These are phyloP conservation scores for Cryptops parisi DNA, from an alignment of 2,888 invertebrate species.

Conservation along the genomic window DNA sequence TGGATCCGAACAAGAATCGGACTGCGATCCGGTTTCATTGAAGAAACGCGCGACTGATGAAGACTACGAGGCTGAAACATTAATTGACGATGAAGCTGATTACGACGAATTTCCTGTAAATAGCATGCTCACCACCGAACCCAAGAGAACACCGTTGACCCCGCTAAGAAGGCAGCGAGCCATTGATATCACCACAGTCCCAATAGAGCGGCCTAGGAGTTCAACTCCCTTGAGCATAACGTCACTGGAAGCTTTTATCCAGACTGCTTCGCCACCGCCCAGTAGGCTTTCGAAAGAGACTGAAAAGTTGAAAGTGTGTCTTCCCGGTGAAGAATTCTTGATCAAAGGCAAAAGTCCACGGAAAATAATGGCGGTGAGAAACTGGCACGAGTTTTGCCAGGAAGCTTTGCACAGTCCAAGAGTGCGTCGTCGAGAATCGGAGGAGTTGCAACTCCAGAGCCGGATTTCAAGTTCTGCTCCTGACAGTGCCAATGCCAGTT, in stretches of 20 bases:
- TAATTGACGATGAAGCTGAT: slow-evolving; percentile 16
- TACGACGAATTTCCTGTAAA: slow-evolving; percentile 13
- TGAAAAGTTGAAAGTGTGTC: slow-evolving; percentile 15
- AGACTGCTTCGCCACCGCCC: slow-evolving; percentile 9
- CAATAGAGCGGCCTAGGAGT: slow-evolving; percentile 17
- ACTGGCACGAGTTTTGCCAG: slow-evolving; percentile 34
- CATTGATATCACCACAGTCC: slow-evolving; percentile 10
- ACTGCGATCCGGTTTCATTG: slow-evolving; percentile 14
- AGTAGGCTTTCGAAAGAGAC: background rate
- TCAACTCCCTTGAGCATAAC: slow-evolving; percentile 15
- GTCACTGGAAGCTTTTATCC: slow-evolving; percentile 17
- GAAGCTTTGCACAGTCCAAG: slow-evolving; percentile 39
- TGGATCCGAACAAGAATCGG: slow-evolving; percentile 16
- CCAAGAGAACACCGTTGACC: background rate
- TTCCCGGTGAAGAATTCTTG: slow-evolving; percentile 17
- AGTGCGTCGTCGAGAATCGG: slow-evolving; percentile 22
- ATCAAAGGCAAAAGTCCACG: slow-evolving; percentile 32
- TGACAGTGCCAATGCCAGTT: too few relatives aligned
- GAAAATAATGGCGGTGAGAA: slow-evolving; percentile 36
- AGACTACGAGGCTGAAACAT: slow-evolving; percentile 18
- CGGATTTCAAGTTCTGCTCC: too few relatives aligned
- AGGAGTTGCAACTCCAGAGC: background rate
- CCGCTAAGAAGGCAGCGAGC: slow-evolving; percentile 8
- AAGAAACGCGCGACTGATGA: slow-evolving; percentile 14
- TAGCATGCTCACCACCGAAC: background rate